A percentile compares a stretch with the other conserved stretches of the same genome.
These are phyloP conservation scores for Ibidorhyncha struthersii DNA, from an alignment of 2,113 vertebrate species.

Conservation along the genomic window DNA sequence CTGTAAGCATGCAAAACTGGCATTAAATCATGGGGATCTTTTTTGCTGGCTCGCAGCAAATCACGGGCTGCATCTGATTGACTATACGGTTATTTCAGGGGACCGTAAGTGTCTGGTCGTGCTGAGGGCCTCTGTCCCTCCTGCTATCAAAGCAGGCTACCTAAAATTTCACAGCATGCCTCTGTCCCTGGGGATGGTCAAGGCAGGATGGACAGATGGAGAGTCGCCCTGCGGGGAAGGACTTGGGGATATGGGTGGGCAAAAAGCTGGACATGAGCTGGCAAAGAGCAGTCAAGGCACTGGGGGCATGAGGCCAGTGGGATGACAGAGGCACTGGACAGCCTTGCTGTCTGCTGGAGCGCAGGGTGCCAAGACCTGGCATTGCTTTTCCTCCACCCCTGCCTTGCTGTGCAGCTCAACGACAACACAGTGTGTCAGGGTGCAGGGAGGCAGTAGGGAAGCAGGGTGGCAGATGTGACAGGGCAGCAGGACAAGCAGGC, in stretches of 20 bases:
- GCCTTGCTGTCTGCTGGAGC: not conserved
- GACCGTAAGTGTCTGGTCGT: not conserved
- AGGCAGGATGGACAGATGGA: not conserved
- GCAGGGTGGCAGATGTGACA: not conserved
- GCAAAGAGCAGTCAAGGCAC: not conserved
- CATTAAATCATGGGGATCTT: not conserved
- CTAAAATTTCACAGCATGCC: accelerated
- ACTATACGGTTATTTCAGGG: not conserved
- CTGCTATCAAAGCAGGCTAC: not conserved
- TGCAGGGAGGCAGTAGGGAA: no score
- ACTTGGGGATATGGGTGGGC: no score
- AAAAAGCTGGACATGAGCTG: not conserved
- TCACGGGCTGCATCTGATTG: not conserved
- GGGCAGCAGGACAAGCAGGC: not conserved
- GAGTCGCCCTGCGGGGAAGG: not conserved
- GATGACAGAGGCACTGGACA: not conserved
- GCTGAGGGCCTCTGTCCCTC: not conserved
- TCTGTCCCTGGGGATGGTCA: not conserved
- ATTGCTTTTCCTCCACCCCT: not conserved
- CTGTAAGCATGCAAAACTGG: not conserved
- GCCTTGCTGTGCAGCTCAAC: not conserved
- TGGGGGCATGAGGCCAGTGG: not conserved
- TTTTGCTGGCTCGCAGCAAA: not conserved
- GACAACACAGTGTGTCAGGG: not conserved
- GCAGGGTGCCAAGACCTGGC: no score